Conservation (phyloP, 2,113 vertebrate genomes). For the Zingel zingel region DNA sequence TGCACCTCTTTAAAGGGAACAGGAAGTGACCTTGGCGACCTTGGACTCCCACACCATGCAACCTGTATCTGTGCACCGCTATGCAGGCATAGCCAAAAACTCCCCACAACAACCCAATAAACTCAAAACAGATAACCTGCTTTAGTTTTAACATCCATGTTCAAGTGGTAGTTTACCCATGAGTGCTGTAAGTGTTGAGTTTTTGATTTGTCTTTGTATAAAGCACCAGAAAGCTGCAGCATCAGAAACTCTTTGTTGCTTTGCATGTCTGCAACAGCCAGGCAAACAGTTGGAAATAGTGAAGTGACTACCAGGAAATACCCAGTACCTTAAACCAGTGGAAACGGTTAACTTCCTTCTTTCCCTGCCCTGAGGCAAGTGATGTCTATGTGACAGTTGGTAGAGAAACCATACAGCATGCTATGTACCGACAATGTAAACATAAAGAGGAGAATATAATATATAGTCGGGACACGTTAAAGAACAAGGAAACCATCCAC, state of each 20-base stretch:
- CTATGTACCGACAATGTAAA: not conserved
- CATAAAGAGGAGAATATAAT: not conserved
- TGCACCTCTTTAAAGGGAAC: constrained; percentile 66
- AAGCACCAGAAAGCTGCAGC: not conserved
- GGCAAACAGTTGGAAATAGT: constrained; percentile 79
- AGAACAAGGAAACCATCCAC: not conserved
- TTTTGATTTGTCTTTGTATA: not conserved
- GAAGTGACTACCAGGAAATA: constrained; percentile 77
- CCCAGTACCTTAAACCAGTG: constrained; percentile 28
- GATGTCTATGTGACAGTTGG: constrained; percentile 43
- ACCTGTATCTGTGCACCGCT: constrained; percentile 44
- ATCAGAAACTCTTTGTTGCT: constrained; percentile 27
- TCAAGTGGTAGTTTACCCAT: not conserved
- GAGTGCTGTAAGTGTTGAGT: not conserved
- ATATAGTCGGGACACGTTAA: not conserved
- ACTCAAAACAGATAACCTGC: constrained; percentile 26
- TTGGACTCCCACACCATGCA: constrained; percentile 65
- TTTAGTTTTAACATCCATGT: not conserved
- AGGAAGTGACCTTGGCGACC: constrained; percentile 72
- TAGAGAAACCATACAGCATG: not conserved
- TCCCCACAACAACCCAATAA: constrained; percentile 23
- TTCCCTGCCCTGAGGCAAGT: constrained; percentile 53
- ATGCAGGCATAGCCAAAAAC: constrained; percentile 9
- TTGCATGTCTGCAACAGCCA: constrained; percentile 55
- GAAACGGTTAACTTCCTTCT: constrained; percentile 69